phyloP scores from a whole-genome alignment of 2,113 vertebrate genomes.

The Apeltes quadracus region DNA sequence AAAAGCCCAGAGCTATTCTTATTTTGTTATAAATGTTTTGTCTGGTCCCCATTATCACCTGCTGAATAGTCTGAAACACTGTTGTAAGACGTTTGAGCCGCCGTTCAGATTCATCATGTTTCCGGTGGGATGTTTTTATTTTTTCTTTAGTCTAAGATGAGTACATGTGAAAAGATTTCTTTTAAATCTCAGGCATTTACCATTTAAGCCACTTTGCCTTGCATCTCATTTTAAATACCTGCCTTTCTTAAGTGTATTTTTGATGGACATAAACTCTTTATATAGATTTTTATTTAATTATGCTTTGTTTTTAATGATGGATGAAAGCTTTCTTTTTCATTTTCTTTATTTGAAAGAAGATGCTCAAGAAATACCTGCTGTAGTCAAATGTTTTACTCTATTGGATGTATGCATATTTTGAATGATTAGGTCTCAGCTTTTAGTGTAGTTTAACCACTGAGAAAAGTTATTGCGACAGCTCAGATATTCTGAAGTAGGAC shows the following conservation, averaged over 20 bases:
- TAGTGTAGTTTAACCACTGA: not conserved
- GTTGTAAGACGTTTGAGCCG: slow-evolving; percentile 23
- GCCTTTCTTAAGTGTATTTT: slow-evolving; percentile 10
- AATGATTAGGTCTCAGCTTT: not conserved
- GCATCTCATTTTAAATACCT: slow-evolving; percentile 12
- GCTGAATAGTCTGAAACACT: slow-evolving; percentile 25
- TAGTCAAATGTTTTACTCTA: slow-evolving; percentile 1
- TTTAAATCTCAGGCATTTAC: slow-evolving; percentile 31
- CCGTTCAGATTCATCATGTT: slow-evolving; percentile 25
- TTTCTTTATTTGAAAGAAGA: slow-evolving; percentile 43
- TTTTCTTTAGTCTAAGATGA: slow-evolving; percentile 1
- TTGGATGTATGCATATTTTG: not conserved
- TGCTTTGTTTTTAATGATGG: slow-evolving; percentile 40
- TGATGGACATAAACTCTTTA: slow-evolving; percentile 12
- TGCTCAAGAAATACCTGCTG: slow-evolving; percentile 25
- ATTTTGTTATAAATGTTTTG: not conserved
- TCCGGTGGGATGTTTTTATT: slow-evolving; percentile 17
- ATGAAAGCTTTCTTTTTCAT: slow-evolving; percentile 42
- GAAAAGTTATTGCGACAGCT: too few species aligned
- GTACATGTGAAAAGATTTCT: not conserved
- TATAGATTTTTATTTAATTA: slow-evolving; percentile 26
- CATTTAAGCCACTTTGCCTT: slow-evolving; percentile 47
- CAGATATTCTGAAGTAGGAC: not conserved
- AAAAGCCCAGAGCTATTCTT: slow-evolving; percentile 39
- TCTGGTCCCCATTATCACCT: slow-evolving; percentile 10